Base-by-base conservation (phyloP, 2,888 invertebrate species). In the Parasteatoda lunata region DNA sequence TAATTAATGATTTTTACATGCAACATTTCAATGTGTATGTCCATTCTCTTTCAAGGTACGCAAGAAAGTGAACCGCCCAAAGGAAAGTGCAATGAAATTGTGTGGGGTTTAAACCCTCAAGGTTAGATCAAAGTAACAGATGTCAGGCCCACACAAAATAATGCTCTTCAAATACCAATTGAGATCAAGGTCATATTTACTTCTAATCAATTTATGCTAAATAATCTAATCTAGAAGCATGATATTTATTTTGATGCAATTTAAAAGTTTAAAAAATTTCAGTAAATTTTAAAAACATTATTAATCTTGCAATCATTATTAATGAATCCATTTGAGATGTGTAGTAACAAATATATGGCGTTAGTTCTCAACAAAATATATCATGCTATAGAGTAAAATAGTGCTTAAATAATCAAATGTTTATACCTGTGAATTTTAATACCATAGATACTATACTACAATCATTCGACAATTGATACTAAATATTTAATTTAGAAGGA, bases 71-170 rank as follows among this genome's bases (percentile, higher is more conserved):
- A 30, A 13, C 69, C 59, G 47, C 73, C 78, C 54, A 51, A n/a
- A 69, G 65, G 51, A 48, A 68, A 81, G 86, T 81, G 81, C 79
- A 85, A 80, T 80, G 80, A 85, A 70, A 49, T 49, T 81, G 86
- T 77, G 86, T 86, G 81, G 86, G 86, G 86, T 80, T 59, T 70
- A 59, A n/a, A 49, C 48, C 68, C 68, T 49, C 80, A 81, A 81
- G 81, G 81, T 81, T 75, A 75, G 11, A 64, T n/a, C 30, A 47
- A 45, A 51, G 52, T 5, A 51, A 48, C 49, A 51, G 66, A 84
- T 69, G 81, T 15, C 47, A n/a, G 54, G 76, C 77, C 81, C 81
- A 72, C 81, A 86, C 73, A 77, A 54, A 66, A 11, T 49, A 30
- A 77, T 15, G 70, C 15, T 54, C 51, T 52, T 9, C 30, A 64